These are phyloP conservation scores for Pilophorus perplexus DNA, from an alignment of 2,888 invertebrate species.

Conservation along the genomic window DNA sequence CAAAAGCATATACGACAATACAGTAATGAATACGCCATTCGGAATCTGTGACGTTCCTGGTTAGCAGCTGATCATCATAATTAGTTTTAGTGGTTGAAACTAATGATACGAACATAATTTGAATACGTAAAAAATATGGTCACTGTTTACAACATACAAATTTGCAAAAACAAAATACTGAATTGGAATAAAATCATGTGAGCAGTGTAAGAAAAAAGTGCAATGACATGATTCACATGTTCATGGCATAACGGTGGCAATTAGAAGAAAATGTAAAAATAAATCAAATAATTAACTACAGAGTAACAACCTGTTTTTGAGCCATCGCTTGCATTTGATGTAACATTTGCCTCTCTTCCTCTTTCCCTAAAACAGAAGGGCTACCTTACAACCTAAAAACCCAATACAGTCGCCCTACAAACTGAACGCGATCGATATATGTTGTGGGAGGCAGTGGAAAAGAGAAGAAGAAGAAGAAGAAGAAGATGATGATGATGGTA, in stretches of 20 bases:
- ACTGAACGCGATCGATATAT: too few species aligned
- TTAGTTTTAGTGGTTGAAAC: neutral
- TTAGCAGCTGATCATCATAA: slow-evolving; percentile 11
- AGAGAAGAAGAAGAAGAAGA: neutral
- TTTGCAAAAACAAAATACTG: slow-evolving; percentile 7
- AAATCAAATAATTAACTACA: slow-evolving; percentile 51
- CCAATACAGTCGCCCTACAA: slow-evolving; percentile 1
- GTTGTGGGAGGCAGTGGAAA: too few species aligned
- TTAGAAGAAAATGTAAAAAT: slow-evolving; percentile 38
- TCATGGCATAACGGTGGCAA: slow-evolving; percentile 29
- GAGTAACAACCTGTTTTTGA: slow-evolving; percentile 81
- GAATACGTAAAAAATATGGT: neutral
- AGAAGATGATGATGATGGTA: too few species aligned
- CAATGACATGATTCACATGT: slow-evolving; percentile 19
- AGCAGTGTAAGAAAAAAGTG: slow-evolving; percentile 5
- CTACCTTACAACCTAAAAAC: slow-evolving; percentile 44
- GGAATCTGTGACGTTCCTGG: slow-evolving; percentile 18
- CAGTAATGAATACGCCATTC: slow-evolving; percentile 13
- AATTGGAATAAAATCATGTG: slow-evolving; percentile 3
- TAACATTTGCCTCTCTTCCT: slow-evolving; percentile 93
- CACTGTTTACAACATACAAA: slow-evolving; percentile 13
- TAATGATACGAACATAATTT: neutral
- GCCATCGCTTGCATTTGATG: slow-evolving; percentile 96
- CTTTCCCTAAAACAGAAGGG: slow-evolving; percentile 75
- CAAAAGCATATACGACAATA: slow-evolving; percentile 12